Base-by-base conservation (phyloP, 2,888 invertebrate genomes). In the Erebia palarica region DNA sequence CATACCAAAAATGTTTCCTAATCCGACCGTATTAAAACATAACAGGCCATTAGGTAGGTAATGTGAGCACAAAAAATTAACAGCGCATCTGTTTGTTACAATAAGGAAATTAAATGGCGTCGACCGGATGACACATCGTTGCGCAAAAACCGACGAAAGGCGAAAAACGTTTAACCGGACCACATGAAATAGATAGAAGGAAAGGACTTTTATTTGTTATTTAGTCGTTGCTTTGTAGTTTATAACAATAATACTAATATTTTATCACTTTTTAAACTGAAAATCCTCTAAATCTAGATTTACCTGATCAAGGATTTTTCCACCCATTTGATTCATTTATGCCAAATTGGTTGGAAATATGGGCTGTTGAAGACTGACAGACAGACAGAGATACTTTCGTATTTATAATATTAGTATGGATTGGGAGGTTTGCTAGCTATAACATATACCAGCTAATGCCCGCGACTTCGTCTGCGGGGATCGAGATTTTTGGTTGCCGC, bases 91-190 rank as follows among this genome's bases (percentile, higher is more conserved):
- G 73, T 73, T 68, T 70, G 70, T 65, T 70, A 75, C 73, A 70
- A 65, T 69, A 72, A 75, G 74, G 74, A 74, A 75, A 74, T 75
- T 75, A 74, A 75, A 75, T 60, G 66, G 70, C 61, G 68, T 65
- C 51, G 53, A 51, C 75, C 76, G 76, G 76, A 76, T 75, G 76
- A 72, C 74, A 73, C 69, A 65, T 75, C 74, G 74, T 75, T 74
- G 71, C 65, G 61, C 73, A 70, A 73, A 75, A 71, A 58, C 71
- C 70, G 61, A 42, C 53, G 49, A 60, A 72, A 73, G 18, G 68
- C 68, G 60, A 42, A 68, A 68, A 61, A 51, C 68, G 61, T 59
- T 67, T 49, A 59, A 44, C 14, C 7, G 65, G 55, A 57, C 9
- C 47, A 18, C 14, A 27, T 27, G 2, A 27, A 27, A 27, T 27